Conservation (phyloP, 1,140 invertebrate genomes). For the Diuraphis noxia region DNA sequence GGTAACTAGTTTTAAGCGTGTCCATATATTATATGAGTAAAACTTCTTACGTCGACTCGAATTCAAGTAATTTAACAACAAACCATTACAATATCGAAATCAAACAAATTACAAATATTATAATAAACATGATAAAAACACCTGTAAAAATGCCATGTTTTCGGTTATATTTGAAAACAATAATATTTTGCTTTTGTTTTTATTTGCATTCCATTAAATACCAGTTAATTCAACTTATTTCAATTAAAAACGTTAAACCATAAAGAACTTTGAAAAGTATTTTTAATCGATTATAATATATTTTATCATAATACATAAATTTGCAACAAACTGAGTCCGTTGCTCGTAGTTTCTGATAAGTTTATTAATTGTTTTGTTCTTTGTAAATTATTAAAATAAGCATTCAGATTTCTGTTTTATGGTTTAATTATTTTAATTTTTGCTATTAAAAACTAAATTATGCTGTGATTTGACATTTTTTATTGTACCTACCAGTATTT, state of each 20-base stretch:
- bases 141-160: not conserved
- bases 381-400: slow-evolving; percentile 20
- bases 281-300: slow-evolving; percentile 27
- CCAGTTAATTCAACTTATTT: not conserved
- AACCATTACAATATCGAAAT: not conserved
- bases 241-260: not conserved
- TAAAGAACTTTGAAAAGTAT: not conserved
- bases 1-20: not conserved
- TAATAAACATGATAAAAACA: not conserved
- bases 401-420: slow-evolving; percentile 23
- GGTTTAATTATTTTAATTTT: slow-evolving; percentile 45
- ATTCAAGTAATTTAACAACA: not conserved
- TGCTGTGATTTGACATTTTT: slow-evolving; percentile 26
- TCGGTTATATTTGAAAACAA: not conserved
- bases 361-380: slow-evolving; percentile 3
- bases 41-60: not conserved
- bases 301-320: not conserved
- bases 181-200: not conserved
- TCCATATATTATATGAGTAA: not conserved
- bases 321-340: not conserved
- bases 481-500: slow-evolving; percentile 1
- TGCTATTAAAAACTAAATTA: slow-evolving; percentile 33
- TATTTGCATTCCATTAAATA: not conserved
- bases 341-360: slow-evolving; percentile 17
- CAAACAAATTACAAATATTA: not conserved